These are phyloP conservation scores for Ephialtes manifestator DNA, from an alignment of 2,888 invertebrate species.

Conservation along the genomic window DNA sequence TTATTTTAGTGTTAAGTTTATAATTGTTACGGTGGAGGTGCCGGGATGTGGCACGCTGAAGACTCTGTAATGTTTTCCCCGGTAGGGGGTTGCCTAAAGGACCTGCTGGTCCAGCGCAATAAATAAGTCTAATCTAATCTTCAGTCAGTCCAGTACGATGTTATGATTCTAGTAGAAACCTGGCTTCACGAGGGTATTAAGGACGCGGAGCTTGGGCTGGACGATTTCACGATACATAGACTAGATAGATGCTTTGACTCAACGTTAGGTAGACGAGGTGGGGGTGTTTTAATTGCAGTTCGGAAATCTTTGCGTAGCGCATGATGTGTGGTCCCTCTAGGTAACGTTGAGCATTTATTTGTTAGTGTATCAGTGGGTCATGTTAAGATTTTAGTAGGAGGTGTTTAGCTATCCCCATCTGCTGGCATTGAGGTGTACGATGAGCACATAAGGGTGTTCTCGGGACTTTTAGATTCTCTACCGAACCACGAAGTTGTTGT, in stretches of 20 bases:
- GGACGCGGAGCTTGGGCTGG: constrained; percentile 38
- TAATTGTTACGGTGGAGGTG: no score
- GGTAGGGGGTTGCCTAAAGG: no score
- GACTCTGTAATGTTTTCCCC: no score
- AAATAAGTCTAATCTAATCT: no score
- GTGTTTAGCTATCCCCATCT: neutral
- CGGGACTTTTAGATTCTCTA: no score
- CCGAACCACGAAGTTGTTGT: neutral
- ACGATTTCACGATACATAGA: constrained; percentile 10
- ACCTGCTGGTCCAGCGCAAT: no score
- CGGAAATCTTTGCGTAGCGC: neutral
- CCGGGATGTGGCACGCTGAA: no score
- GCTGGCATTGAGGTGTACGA: neutral
- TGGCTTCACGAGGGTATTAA: constrained; percentile 48
- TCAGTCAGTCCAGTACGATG: constrained; percentile 17
- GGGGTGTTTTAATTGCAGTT: constrained; percentile 50
- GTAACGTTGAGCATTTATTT: no score
- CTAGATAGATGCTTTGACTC: constrained; percentile 18
- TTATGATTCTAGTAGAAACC: constrained; percentile 52
- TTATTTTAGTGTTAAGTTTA: no score
- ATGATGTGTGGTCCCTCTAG: no score
- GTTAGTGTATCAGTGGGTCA: no score
- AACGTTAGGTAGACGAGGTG: constrained; percentile 4
- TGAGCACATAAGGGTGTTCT: neutral
- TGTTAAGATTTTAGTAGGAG: neutral